Base-by-base conservation (phyloP, 2,797 vertebrate genomes). In the Argentina silus region DNA sequence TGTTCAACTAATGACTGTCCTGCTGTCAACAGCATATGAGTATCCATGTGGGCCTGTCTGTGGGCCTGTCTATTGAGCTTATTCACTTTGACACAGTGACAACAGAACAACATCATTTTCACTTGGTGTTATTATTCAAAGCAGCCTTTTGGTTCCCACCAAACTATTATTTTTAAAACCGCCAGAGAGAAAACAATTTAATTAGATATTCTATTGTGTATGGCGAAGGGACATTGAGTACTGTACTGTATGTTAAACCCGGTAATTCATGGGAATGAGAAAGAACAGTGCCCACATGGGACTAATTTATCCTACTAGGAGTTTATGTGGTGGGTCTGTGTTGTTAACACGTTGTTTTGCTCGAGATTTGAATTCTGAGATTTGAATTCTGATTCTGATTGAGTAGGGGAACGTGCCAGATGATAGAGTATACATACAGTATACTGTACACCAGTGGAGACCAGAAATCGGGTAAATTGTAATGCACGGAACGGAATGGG, bases 271-370 rank as follows among this genome's bases (percentile, higher is more conserved):
- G 56, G 19, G 11, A 62, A 43, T 36, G 60, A 43, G 10, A 7
- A 62, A 4, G 60, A 62, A 62, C 60, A 62, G 12, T 62, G 27
- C 11, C 27, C 36, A 62, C 60, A 2, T 27, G 36, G 36, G 27
- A 43, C 36, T 43, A 17, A 63, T 63, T 6, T 36, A 43, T 36
- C 27, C 59, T 11, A 17, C 53, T 7, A 59, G 21, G 56, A 63
- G 1, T 63, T 44, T 21, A 43, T 43, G 60, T 56, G 42, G 60
- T n/a, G 61, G 62, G 45, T 60, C 19, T 6, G 3, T 3, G 6
- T 69, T 78, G 78, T 81, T 87, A 45, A 12, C 12, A 21, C 47
- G 6, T 69, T 79, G 78, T 78, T 87, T 82, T 79, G 86, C 81
- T 81, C 73, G 80, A 4, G 27, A 15, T 27, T 83, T 36, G 27